Conservation (phyloP, 2,113 vertebrate species). For the Campylorhamphus procurvoides region DNA sequence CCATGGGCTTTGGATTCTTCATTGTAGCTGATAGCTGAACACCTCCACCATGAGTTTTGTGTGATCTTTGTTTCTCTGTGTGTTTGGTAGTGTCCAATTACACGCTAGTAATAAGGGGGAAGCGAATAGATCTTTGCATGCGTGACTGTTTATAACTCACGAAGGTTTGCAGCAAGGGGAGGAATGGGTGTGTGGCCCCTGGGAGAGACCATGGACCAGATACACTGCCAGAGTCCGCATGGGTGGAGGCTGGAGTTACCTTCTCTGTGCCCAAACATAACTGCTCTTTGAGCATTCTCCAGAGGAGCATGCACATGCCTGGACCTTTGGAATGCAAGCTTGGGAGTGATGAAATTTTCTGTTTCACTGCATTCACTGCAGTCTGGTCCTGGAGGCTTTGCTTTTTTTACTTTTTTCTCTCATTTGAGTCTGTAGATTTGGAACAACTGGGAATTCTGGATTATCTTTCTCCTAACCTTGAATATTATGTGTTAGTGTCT, state of each 20-base stretch:
- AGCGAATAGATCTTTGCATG: not conserved
- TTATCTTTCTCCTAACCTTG: not conserved
- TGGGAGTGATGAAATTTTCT: not conserved
- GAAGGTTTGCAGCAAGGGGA: not conserved
- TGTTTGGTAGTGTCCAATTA: not conserved
- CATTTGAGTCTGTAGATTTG: not conserved
- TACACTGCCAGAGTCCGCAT: rapidly evolving
- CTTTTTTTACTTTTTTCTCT: not conserved
- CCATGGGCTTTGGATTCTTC: not conserved
- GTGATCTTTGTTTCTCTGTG: not conserved
- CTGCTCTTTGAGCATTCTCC: not conserved
- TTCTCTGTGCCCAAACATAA: not conserved
- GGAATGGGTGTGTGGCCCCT: not conserved
- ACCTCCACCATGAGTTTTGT: not conserved
- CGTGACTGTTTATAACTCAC: not conserved
- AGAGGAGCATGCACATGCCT: rapidly evolving
- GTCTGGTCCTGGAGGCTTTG: not conserved
- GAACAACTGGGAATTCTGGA: not conserved
- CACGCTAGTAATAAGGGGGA: not conserved
- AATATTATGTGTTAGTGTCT: not conserved
- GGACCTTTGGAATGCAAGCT: rapidly evolving
- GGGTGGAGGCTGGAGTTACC: not conserved
- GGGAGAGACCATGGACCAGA: not conserved
- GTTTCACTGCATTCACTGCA: not conserved
- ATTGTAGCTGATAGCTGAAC: not conserved